These are phyloP conservation scores for Philhelius pedissequus DNA, from an alignment of 2,888 invertebrate species.

Conservation along the genomic window DNA sequence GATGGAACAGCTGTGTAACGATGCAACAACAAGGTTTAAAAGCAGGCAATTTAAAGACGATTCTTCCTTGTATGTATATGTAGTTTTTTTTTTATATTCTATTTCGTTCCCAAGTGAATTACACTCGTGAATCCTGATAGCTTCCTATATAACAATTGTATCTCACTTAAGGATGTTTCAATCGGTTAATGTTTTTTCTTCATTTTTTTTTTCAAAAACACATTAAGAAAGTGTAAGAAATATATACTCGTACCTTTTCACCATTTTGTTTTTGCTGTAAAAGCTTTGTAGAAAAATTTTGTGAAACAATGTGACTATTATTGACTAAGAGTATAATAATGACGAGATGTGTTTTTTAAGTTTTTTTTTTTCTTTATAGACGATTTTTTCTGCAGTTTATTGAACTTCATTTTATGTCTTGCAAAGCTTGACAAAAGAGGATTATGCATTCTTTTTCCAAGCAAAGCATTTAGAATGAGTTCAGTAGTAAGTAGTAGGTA, in stretches of 20 bases:
- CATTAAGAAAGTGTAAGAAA: slow-evolving; percentile 8
- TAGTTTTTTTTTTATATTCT: not conserved
- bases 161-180: slow-evolving; percentile 61
- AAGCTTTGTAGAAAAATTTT: not conserved
- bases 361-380: not conserved
- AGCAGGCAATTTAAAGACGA: slow-evolving; percentile 38
- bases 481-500: not conserved
- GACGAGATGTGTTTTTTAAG: not conserved
- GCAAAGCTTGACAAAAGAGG: not conserved
- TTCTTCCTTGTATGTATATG: not conserved
- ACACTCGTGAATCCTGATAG: not conserved
- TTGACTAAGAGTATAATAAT: slow-evolving; percentile 3
- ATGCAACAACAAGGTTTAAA: slow-evolving; percentile 36
- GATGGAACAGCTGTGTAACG: slow-evolving; percentile 3
- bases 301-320: slow-evolving; percentile 37
- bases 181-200: slow-evolving; percentile 57
- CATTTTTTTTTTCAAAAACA: not conserved
- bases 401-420: slow-evolving; percentile 39
- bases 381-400: slow-evolving; percentile 41
- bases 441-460: not conserved
- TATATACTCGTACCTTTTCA: not conserved
- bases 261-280: not conserved
- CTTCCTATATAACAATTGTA: slow-evolving; percentile 32
- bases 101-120: slow-evolving; percentile 13
- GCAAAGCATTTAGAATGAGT: not conserved